Conservation (phyloP, 1,140 invertebrate genomes). For the Choristoneura fumiferana region DNA sequence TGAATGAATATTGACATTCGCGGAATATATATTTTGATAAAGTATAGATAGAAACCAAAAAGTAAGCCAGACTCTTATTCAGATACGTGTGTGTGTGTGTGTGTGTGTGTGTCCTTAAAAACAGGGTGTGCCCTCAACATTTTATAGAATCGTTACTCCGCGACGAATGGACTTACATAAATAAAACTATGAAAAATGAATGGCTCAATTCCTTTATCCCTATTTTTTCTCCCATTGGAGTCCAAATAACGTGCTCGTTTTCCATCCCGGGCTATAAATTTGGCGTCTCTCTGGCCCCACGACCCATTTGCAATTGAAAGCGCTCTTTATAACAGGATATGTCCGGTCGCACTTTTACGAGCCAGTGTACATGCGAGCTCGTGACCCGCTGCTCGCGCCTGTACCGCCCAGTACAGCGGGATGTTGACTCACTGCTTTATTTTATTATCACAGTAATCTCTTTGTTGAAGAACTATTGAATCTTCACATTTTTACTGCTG, state of each 20-base stretch:
- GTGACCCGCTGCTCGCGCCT: conserved; percentile 15
- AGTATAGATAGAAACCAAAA: too few relatives aligned
- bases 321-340: conserved; percentile 71
- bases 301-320: conserved; percentile 74
- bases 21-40: too few relatives aligned
- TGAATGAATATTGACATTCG: conserved; percentile 13
- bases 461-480: too few relatives aligned
- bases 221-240: conserved; percentile 43
- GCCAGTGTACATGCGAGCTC: conserved; percentile 43
- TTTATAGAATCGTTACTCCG: conserved; percentile 44
- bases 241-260: conserved; percentile 60
- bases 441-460: too few relatives aligned
- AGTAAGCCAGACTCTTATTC: too few relatives aligned
- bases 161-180: conserved; percentile 44
- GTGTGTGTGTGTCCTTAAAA: too few relatives aligned
- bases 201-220: conserved; percentile 48
- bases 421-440: too few relatives aligned
- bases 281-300: conserved; percentile 47
- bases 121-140: conserved; percentile 21
- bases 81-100: too few relatives aligned
- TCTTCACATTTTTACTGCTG: too few relatives aligned
- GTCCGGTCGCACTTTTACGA: conserved; percentile 68
- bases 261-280: conserved; percentile 63
- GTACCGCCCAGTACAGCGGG: too few relatives aligned
- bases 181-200: conserved; percentile 53